A percentile compares a stretch with the other conserved stretches of the same genome.
phyloP scores from a whole-genome alignment of 2,113 vertebrate genomes.

The Mirza zaza region DNA sequence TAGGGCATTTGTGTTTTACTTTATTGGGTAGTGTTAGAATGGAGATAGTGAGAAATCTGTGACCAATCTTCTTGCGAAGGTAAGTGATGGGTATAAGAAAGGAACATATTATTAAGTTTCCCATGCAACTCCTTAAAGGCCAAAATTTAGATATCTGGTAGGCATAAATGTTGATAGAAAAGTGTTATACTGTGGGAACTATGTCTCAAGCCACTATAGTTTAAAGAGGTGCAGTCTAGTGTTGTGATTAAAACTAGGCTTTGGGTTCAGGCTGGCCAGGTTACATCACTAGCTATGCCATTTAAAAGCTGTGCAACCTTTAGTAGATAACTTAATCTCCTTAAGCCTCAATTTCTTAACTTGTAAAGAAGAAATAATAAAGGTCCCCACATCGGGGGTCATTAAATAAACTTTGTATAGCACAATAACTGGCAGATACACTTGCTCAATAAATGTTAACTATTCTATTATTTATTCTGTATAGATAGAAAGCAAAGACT shows the following conservation, averaged over 20 bases:
- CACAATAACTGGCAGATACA: not conserved
- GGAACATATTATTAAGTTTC: not conserved
- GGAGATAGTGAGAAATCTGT: not conserved
- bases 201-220: not conserved
- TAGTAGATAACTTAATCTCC: slow-evolving; percentile 28
- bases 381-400: not conserved
- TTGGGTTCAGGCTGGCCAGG: not conserved
- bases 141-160: not conserved
- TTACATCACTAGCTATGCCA: slow-evolving; percentile 3
- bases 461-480: not conserved
- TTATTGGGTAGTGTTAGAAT: not conserved
- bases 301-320: slow-evolving; percentile 14
- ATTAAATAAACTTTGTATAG: not conserved
- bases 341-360: not conserved
- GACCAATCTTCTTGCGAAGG: not conserved
- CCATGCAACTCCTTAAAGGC: not conserved
- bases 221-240: not conserved
- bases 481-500: not conserved
- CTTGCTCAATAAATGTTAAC: not conserved
- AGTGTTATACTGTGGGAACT: not conserved
- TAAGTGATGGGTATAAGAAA: not conserved
- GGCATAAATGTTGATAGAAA: not conserved
- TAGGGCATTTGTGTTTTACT: not conserved
- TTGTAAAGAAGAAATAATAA: not conserved
- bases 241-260: not conserved